phyloP scores from a whole-genome alignment of 2,888 invertebrate species.

The Eutolmus rufibarbis region DNA sequence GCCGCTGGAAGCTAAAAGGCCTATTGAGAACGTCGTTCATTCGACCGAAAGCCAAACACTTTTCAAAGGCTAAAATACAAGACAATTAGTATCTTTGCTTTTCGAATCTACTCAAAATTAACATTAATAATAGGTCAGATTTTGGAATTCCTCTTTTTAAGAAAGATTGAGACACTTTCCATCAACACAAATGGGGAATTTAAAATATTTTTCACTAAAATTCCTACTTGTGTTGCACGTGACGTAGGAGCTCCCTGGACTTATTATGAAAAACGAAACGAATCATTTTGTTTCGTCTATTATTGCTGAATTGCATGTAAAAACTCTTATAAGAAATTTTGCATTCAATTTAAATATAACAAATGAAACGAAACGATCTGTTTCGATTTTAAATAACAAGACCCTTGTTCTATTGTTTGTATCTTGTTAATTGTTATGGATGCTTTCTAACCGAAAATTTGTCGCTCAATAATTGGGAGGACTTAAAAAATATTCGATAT shows the following conservation, averaged over 20 bases:
- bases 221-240: not conserved
- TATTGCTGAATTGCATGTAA: not conserved
- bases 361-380: not conserved
- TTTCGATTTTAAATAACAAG: not conserved
- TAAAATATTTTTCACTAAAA: not conserved
- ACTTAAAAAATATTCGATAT: no score
- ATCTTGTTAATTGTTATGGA: not conserved
- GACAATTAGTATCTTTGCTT: no score
- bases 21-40: not conserved
- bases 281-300: not conserved
- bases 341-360: not conserved
- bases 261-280: not conserved
- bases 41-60: not conserved
- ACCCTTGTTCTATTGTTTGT: not conserved
- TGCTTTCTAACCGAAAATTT: not conserved
- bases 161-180: no score
- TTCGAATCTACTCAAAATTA: no score
- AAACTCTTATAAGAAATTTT: not conserved
- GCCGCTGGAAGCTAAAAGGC: not conserved
- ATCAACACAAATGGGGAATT: no score
- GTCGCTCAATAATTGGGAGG: no score
- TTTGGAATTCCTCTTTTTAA: no score
- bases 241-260: not conserved
- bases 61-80: no score
- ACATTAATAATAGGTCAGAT: no score